Evolutionary conservation across 1,140 invertebrate genomes (phyloP).

Genomic region (Doryteuthis pealeii): DNA sequence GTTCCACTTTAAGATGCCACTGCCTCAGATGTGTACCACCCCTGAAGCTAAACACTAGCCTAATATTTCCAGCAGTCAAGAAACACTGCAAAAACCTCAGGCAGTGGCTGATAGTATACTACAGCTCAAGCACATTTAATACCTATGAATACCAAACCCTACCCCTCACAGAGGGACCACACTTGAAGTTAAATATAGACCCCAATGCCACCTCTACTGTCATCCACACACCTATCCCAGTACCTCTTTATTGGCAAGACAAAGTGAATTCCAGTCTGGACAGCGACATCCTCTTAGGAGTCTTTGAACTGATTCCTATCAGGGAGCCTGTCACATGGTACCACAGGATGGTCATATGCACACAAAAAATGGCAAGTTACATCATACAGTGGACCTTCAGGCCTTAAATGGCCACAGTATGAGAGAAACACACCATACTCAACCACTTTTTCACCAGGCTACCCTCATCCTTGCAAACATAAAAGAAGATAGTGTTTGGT

Average conservation of each 20-base stretch:
- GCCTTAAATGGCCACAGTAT: constrained; percentile 19
- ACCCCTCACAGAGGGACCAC: constrained; percentile 26
- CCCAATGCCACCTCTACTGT: constrained; percentile 18
- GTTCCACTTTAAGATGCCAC: too few species aligned
- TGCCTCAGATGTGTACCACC: too few species aligned
- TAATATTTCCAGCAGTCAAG: constrained; percentile 23
- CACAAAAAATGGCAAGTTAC: constrained; percentile 14
- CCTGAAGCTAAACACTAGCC: constrained; percentile 13
- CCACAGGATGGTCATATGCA: constrained; percentile 18
- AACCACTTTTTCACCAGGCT: constrained; percentile 20
- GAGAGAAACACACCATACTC: constrained; percentile 19
- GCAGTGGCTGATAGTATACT: constrained; percentile 25
- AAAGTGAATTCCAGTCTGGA: constrained; percentile 10
- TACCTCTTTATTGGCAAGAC: constrained; percentile 33
- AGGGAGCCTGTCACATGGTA: constrained; percentile 22
- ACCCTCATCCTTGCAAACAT: constrained; percentile 16
- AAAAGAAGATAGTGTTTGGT: constrained; percentile 24
- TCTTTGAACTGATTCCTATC: constrained; percentile 12
- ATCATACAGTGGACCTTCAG: constrained; percentile 6
- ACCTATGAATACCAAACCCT: constrained; percentile 34
- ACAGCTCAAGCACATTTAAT: constrained; percentile 36
- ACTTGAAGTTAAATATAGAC: constrained; percentile 25
- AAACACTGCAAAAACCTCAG: constrained; percentile 20
- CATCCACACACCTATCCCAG: constrained; percentile 19
- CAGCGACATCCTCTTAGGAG: constrained; percentile 11